phyloP scores from a whole-genome alignment of 2,113 vertebrate genomes.

The Genyomyrus donnyi region DNA sequence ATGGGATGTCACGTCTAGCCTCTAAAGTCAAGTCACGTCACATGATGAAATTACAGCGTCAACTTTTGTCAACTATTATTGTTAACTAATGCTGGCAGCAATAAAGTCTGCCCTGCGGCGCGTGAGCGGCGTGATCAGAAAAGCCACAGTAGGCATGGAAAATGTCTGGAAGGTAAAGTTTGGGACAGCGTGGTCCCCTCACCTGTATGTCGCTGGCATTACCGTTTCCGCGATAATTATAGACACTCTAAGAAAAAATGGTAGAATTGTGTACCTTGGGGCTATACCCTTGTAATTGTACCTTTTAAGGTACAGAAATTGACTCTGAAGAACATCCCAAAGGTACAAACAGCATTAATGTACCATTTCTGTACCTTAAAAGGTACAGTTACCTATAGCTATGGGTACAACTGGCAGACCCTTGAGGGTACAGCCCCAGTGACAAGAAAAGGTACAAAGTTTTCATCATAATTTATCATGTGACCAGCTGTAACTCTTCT shows the following conservation, averaged over 20 bases:
- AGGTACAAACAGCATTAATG: no score
- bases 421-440: no score
- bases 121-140: background rate
- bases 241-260: no score
- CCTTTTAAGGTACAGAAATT: no score
- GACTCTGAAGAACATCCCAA: no score
- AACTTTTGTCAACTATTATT: background rate
- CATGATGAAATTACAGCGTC: background rate
- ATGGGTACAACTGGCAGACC: no score
- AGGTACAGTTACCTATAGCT: no score
- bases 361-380: no score
- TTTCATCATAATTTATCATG: background rate
- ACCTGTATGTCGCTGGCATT: background rate
- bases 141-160: background rate
- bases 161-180: background rate
- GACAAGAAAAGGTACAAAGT: no score
- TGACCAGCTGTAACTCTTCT: conserved; percentile 40
- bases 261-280: no score
- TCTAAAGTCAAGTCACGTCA: background rate
- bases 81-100: background rate
- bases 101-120: background rate
- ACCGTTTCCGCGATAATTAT: background rate
- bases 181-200: background rate
- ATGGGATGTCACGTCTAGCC: background rate
- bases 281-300: no score